These are phyloP conservation scores for Muscina levida DNA, from an alignment of 2,888 invertebrate genomes.

Conservation along the genomic window DNA sequence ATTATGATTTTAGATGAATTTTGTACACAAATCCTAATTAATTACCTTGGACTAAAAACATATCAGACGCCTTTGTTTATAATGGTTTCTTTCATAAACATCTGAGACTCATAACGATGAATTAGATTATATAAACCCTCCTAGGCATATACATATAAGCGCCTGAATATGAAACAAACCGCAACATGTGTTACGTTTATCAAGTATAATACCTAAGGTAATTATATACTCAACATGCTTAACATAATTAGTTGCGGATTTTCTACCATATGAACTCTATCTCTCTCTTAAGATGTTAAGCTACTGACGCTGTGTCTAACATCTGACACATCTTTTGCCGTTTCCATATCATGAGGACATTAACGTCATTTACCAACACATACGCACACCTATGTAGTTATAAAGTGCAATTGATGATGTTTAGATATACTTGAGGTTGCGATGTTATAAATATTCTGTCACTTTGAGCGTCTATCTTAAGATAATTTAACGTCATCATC, in stretches of 20 bases:
- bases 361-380: not conserved
- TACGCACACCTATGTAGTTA: not conserved
- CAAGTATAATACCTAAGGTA: slow-evolving; percentile 43
- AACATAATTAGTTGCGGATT: slow-evolving; percentile 64
- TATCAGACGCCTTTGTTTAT: too few species aligned
- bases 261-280: slow-evolving; percentile 18
- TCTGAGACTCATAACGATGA: too few species aligned
- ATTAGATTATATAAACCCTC: too few species aligned
- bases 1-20: too few species aligned
- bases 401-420: slow-evolving; percentile 27
- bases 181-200: slow-evolving; percentile 61
- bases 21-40: too few species aligned
- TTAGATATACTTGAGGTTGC: slow-evolving; percentile 16
- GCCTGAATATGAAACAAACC: too few species aligned
- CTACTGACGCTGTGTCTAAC: not conserved
- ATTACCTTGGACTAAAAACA: too few species aligned
- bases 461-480: not conserved
- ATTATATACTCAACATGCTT: slow-evolving; percentile 61
- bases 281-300: slow-evolving; percentile 12
- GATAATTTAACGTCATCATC: slow-evolving; percentile 1
- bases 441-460: slow-evolving; percentile 13
- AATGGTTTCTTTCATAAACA: too few species aligned
- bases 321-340: not conserved
- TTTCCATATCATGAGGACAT: not conserved
- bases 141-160: too few species aligned